Base-by-base conservation (phyloP, 2,113 vertebrate genomes). In the Chloropsis cyanopogon region DNA sequence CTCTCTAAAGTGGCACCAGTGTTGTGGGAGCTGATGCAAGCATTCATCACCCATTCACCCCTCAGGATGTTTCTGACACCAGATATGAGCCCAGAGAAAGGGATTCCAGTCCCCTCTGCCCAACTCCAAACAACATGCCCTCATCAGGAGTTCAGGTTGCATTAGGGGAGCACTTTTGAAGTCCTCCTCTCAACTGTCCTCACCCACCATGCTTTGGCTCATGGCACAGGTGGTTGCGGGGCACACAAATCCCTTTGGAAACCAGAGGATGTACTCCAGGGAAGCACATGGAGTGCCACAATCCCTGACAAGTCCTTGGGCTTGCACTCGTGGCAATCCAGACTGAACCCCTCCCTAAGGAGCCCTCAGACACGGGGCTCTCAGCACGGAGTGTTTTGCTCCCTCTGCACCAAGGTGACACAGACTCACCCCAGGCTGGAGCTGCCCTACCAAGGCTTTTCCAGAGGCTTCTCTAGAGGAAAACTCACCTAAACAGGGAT, bases 331-430 rank as follows among this genome's bases (percentile, higher is more conserved):
- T 1, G 8, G 31, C 25, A 72, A 46, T 18, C 24, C 70, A 72
- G 60, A 24, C 14, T 3, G 7, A 84, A 61, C 1, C 1, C n/a
- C 15, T 57, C 39, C 21, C 42, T 19, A 2, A 5, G 1, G n/a
- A 83, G 50, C 35, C 37, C 47, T 26, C 3, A 6, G 53, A 22
- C 19, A 10, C 0, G 0, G 8, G 47, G 33, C 1, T 35, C 72
- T 31, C 52, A 18, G 77, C 60, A 72, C 8, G 0, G 4, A 68
- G 20, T 2, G 18, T 2, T 82, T 11, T n/a, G 60, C 25, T 72
- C 53, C 70, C n/a, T 0, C 35, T 35, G 41, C 20, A 17, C 29
- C 56, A 24, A 3, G 8, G 31, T 35, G 28, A 29, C 39, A 41
- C 1, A 3, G 47, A 6, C 17, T 5, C 25, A 19, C 14, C 23